phyloP scores from a whole-genome alignment of 1,140 invertebrate genomes.

The Solenopsis fugax region DNA sequence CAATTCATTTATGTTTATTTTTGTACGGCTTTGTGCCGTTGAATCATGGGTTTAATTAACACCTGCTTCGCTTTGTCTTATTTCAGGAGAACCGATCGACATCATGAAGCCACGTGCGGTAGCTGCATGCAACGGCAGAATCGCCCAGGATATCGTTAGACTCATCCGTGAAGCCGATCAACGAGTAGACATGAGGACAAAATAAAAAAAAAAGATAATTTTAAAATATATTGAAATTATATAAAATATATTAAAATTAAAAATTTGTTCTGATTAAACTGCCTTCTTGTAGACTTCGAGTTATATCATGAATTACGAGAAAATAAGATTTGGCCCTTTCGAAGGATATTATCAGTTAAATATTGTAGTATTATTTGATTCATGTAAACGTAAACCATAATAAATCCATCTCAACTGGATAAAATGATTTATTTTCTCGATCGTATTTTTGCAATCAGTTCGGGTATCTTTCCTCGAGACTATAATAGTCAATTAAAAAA shows the following conservation, averaged over 20 bases:
- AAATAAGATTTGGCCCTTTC: neutral
- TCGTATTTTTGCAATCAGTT: neutral
- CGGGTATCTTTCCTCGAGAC: neutral
- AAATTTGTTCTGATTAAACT: neutral
- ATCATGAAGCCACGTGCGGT: constrained; percentile 90
- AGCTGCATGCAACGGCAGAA: constrained; percentile 88
- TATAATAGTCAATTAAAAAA: neutral
- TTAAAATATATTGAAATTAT: too few relatives aligned
- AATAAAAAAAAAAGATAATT: constrained; percentile 31
- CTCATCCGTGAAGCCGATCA: constrained; percentile 86
- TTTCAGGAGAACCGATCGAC: constrained; percentile 89
- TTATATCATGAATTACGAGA: neutral
- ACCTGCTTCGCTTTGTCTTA: constrained; percentile 1
- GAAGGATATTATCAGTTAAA: neutral
- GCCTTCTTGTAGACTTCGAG: neutral
- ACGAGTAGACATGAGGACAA: constrained; percentile 70
- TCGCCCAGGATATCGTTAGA: constrained; percentile 87
- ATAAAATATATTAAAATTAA: neutral
- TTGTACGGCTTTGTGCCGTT: neutral
- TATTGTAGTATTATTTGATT: neutral
- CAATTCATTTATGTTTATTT: neutral
- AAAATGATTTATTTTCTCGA: constrained; percentile 18
- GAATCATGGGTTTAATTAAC: neutral
- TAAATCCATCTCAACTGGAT: neutral
- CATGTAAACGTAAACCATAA: neutral